Evolutionary conservation across 2,888 invertebrate species (phyloP).

Genomic region (Cinara cedri): DNA sequence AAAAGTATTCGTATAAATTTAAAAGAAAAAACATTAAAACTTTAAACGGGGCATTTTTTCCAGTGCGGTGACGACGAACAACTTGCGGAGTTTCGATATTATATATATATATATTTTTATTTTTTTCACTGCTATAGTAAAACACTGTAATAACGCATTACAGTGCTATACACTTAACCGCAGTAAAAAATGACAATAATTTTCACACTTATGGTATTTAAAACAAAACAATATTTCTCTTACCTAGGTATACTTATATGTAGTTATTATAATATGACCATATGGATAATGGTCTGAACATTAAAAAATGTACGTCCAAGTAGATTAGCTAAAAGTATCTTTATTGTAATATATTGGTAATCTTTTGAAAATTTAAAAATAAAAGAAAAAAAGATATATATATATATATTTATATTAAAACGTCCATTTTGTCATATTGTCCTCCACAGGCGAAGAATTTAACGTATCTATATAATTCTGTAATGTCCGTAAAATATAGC

Average conservation of each 20-base stretch:
- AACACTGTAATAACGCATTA: background rate
- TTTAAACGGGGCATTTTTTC: background rate
- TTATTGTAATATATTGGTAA: too few relatives aligned
- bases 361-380: background rate
- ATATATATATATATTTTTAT: too few relatives aligned
- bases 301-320: too few relatives aligned
- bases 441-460: too few relatives aligned
- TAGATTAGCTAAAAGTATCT: too few relatives aligned
- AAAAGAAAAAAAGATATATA: background rate
- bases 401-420: too few relatives aligned
- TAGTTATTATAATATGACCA: background rate
- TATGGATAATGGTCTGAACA: too few relatives aligned
- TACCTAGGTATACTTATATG: too few relatives aligned
- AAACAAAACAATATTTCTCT: background rate
- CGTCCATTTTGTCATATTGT: too few relatives aligned
- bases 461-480: too few relatives aligned
- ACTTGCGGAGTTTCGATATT: background rate
- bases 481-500: too few relatives aligned
- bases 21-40: background rate
- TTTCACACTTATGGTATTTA: background rate
- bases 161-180: background rate
- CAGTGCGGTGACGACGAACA: background rate
- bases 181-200: background rate
- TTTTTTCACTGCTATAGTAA: background rate
- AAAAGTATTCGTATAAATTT: conserved; percentile 20